Base-by-base conservation (phyloP, 2,113 vertebrate genomes). In the Labrus mixtus region DNA sequence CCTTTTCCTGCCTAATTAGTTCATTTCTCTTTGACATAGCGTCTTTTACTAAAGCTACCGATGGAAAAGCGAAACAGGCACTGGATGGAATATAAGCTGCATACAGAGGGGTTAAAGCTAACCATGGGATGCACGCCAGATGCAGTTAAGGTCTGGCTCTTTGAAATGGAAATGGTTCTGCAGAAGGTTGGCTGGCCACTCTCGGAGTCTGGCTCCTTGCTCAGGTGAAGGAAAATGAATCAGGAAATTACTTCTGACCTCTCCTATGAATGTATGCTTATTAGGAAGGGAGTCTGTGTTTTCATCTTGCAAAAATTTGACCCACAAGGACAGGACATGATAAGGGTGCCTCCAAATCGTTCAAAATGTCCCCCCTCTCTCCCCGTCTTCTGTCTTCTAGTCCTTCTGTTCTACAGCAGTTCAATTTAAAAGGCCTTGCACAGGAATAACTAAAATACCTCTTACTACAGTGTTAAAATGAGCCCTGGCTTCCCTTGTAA, bases 111-210 rank as follows among this genome's bases (percentile, higher is more conserved):
- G 22, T 62, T 23, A 6, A 22, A 76, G 46, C 73, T 69, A 41
- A 54, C 10, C 2, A 16, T 10, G 48, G 72, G 71, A 82, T 57
- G 50, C 15, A 29, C 51, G 85, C 76, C 76, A 81, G 57, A 86
- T 85, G 72, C 83, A 74, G 66, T 82, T 71, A 59, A 48, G 60
- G 46, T 69, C 41, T 68, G 76, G 57, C 75, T 75, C 71, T 90
- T 83, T 87, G 83, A 91, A 90, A 90, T 90, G 83, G 78, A 82
- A 89, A 90, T 88, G 69, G 13, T 43, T 3, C 67, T 61, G 86
- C 59, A 11, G 73, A 62, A 82, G 64, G 60, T 12, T 6, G 79
- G 53, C 50, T 63, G 75, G 54, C 53, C 50, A 85, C 80, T 79
- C 57, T 85, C 20, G 5, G 59, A 65, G 68, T 75, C 71, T 29